Conservation (phyloP, 2,888 invertebrate genomes). For the Drosophila macrospina region DNA sequence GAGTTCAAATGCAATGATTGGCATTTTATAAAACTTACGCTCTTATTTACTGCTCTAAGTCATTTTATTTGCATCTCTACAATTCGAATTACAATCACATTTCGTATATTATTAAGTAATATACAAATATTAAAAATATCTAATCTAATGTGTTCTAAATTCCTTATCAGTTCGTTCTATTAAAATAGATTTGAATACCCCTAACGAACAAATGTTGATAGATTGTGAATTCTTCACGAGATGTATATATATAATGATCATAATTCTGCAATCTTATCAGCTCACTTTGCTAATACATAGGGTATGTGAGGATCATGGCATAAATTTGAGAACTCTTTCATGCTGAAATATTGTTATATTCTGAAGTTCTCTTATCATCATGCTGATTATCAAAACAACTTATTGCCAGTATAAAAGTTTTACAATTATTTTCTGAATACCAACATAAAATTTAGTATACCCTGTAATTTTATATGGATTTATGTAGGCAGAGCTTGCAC, state of each 20-base stretch:
- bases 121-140: not conserved
- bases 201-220: too few species aligned
- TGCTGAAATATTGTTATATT: slow-evolving; percentile 28
- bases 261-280: slow-evolving; percentile 6
- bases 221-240: slow-evolving; percentile 1
- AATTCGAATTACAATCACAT: not conserved
- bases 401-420: not conserved
- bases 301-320: not conserved
- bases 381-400: slow-evolving; percentile 12
- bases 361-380: slow-evolving; percentile 35
- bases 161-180: not conserved
- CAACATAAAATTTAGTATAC: slow-evolving; percentile 1
- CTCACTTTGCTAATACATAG: not conserved
- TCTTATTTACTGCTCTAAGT: not conserved
- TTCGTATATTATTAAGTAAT: not conserved
- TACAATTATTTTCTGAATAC: slow-evolving; percentile 13
- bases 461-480: slow-evolving; percentile 1
- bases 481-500: not conserved
- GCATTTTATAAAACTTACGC: not conserved
- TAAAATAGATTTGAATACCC: too few species aligned
- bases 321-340: not conserved
- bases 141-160: not conserved
- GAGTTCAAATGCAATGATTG: not conserved
- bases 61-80: not conserved
- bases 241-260: not conserved